Base-by-base conservation (phyloP, 2,797 vertebrate species). In the Brachyrhaphis roseni region DNA sequence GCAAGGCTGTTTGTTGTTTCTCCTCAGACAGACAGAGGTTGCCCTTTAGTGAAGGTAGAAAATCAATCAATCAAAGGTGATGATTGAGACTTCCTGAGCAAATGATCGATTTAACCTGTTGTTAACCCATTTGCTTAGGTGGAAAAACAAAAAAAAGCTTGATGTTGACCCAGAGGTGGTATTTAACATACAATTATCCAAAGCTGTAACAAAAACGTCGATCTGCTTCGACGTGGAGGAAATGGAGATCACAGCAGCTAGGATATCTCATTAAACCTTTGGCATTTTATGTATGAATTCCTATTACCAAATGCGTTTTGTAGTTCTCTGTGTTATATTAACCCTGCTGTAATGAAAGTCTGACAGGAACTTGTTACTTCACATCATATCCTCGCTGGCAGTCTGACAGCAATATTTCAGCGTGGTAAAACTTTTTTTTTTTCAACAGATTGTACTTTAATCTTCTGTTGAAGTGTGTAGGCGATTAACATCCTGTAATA, bases 11-110 rank as follows among this genome's bases (percentile, higher is more conserved):
- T 51, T 76, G 26, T 15, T 36, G 89, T 77, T 84, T 82, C 88
- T 90, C 76, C 86, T 88, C 80, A 68, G 62, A 82, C 79, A 87
- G 91, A 87, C 89, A 87, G 89, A 86, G 80, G 26, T 53, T 92
- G 90, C 91, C 91, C 88, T 93, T 93, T 93, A 1, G 8, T 15
- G 8, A 36, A 74, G 78, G 66, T 34, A 28, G 16, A 16, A 15
- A 87, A 57, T 90, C 76, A 46, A 90, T 92, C 84, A 36, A 28
- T 87, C 51, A 34, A 39, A 55, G 77, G 11, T 36, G 75, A 79
- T 45, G 34, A 78, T n/a, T 53, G 76, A 75, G 34, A 72, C 83
- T 76, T 86, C 82, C 78, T 75, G 82, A 76, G 79, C 77, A 85
- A 80, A 86, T 72, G 53, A 86, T 89, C 8, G 8, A 78, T 86